Evolutionary conservation across 2,113 vertebrate species (phyloP), one percentile per base, ranked within the genome.

Genomic region (Perca schrenkii): DNA sequence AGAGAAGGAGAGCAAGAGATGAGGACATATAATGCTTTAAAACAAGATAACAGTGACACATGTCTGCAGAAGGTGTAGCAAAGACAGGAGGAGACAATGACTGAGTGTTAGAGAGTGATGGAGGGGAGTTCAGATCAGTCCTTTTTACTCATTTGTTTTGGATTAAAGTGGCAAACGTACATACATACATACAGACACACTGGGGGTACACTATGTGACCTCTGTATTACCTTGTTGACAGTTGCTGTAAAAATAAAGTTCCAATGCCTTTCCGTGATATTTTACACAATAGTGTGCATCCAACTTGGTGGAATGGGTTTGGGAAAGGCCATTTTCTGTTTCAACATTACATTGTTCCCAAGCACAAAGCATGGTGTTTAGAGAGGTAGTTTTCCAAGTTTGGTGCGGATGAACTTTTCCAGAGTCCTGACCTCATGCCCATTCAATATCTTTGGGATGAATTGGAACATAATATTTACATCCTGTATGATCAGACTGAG

Each of bases 11-110:
- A 70, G 65, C 6, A 2, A 56, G 60, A 61, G 67, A 82, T 52
- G 67, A 67, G 79, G 43, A 70, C 19, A 2, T 25, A 52, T 43
- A 46, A 76, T 58, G 61, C 28, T 85, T 64, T 10, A 86, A 87
- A 88, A 83, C 66, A 86, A 87, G 77, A 82, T 80, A 88, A 84
- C 82, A 87, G 77, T 83, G 70, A 92, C 90, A 88, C 88, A 90
- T 90, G 84, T 90, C 67, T 70, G 36, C 17, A 21, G 16, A 65
- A 15, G 69, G 53, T 57, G 14, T 2, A 14, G 43, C 60, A 19
- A 28, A 28, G 28, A 28, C 28, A 28, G 28, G 28, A 52, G 34
- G 67, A 82, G 74, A 84, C 74, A 79, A 69, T 47, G 56, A 74
- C 57, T 74, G 49, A 40, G 69, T 34, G 54, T 21, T 46, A 67